A percentile compares a stretch with the other conserved stretches of the same genome.
phyloP scores from a whole-genome alignment of 2,113 vertebrate species.

The Micronisus gabar region DNA sequence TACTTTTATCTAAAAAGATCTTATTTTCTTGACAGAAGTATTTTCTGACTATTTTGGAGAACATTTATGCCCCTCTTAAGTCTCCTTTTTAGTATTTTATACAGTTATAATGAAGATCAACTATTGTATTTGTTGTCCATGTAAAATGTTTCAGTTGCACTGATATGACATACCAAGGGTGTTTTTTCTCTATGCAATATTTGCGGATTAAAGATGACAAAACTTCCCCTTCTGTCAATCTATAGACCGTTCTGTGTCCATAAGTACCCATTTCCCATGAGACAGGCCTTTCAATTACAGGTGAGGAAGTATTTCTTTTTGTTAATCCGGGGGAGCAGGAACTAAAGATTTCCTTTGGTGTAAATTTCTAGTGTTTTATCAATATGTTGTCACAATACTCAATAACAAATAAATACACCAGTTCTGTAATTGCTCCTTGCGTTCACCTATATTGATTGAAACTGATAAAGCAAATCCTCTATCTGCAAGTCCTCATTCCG shows the following conservation, averaged over 20 bases:
- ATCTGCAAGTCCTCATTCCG: neutral
- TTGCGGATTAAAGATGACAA: slow-evolving; percentile 4
- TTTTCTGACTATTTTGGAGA: slow-evolving; percentile 28
- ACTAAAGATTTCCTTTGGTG: slow-evolving; percentile 1
- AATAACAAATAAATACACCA: slow-evolving; percentile 29
- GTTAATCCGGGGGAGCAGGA: neutral
- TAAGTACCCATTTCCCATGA: neutral
- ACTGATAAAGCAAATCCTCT: neutral
- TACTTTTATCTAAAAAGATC: slow-evolving; percentile 14
- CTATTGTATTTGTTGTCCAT: neutral
- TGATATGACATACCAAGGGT: neutral
- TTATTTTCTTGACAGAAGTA: slow-evolving; percentile 38
- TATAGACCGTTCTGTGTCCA: neutral
- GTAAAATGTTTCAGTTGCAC: slow-evolving; percentile 22
- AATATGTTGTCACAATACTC: neutral
- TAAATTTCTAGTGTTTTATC: slow-evolving; percentile 4
- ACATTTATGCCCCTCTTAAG: neutral
- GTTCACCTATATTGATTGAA: neutral
- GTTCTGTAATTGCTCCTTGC: slow-evolving; percentile 29
- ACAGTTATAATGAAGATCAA: neutral
- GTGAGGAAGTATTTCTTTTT: neutral
- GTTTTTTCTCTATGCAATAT: slow-evolving; percentile 24
- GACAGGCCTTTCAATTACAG: neutral
- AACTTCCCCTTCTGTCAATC: neutral
- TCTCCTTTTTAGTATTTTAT: slow-evolving; percentile 39